These are phyloP conservation scores for Sesamia nonagrioides DNA, from an alignment of 1,140 invertebrate genomes.

Conservation along the genomic window DNA sequence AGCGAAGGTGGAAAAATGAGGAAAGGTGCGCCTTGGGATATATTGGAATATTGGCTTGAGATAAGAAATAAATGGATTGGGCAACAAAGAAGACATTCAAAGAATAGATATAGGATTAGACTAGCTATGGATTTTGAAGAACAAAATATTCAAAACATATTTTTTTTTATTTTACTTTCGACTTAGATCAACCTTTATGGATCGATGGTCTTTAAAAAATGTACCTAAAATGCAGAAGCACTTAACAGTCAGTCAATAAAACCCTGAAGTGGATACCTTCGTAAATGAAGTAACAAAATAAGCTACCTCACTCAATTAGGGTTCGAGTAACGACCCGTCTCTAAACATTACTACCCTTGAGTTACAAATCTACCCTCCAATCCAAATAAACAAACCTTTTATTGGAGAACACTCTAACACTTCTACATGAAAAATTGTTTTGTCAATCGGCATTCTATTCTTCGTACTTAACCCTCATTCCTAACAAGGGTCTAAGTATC, in stretches of 20 bases:
- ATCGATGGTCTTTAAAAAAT: too few relatives aligned
- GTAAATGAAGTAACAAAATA: not conserved
- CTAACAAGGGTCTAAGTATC: constrained; percentile 42
- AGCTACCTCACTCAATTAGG: not conserved
- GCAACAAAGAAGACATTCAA: constrained; percentile 2
- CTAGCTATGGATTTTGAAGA: too few relatives aligned
- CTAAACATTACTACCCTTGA: not conserved
- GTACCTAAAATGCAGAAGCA: not conserved
- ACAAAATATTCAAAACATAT: too few relatives aligned
- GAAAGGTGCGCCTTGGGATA: constrained; percentile 2
- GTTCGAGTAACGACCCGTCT: not conserved
- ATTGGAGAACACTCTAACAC: constrained; percentile 7
- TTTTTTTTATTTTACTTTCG: too few relatives aligned
- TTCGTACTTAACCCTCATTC: constrained; percentile 19
- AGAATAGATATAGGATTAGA: not conserved
- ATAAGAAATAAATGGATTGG: not conserved
- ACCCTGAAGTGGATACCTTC: not conserved
- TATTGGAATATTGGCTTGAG: constrained; percentile 22
- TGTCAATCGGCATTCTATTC: constrained; percentile 29
- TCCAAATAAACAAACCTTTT: constrained; percentile 11
- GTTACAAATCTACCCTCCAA: not conserved
- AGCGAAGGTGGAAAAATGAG: constrained; percentile 18
- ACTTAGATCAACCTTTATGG: too few relatives aligned
- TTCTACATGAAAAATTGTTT: constrained; percentile 27
- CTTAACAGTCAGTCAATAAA: constrained; percentile 1